A percentile compares a stretch with the other conserved stretches of the same genome.
Evolutionary conservation across 2,113 vertebrate genomes (phyloP).

Genomic region (Notiomystis cincta): DNA sequence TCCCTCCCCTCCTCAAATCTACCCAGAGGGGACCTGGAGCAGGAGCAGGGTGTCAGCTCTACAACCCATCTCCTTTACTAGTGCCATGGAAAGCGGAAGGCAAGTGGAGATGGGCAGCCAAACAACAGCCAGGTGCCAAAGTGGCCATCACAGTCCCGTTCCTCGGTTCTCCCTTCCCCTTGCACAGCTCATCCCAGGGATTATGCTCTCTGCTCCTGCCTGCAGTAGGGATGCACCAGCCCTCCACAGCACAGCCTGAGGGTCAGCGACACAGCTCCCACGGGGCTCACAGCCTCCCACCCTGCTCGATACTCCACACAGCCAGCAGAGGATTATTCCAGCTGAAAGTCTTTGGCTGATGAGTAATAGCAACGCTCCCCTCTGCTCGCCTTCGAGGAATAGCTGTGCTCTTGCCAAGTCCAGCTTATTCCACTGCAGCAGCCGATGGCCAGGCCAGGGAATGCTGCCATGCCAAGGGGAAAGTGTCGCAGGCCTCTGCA

Average conservation of each 20-base stretch:
- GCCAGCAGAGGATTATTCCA: neutral
- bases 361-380: neutral
- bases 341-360: slow-evolving; percentile 43
- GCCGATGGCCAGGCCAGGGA: accelerated
- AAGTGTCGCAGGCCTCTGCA: accelerated
- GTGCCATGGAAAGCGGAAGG: neutral
- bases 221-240: neutral
- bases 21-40: neutral
- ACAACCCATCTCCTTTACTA: neutral
- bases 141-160: accelerated
- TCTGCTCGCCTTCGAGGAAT: neutral
- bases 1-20: neutral
- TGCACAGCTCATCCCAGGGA: accelerated
- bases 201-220: neutral
- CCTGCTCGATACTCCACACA: accelerated
- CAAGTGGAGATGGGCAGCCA: neutral
- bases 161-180: neutral
- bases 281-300: neutral
- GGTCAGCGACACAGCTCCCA: neutral
- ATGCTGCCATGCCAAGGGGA: accelerated
- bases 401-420: slow-evolving; percentile 15
- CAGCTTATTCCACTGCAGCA: neutral
- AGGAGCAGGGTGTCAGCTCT: neutral
- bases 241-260: accelerated
- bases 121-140: neutral